Evolutionary conservation across 2,797 vertebrate genomes (phyloP), one percentile per base, ranked within the genome.

Genomic region (Cyprinella venusta): DNA sequence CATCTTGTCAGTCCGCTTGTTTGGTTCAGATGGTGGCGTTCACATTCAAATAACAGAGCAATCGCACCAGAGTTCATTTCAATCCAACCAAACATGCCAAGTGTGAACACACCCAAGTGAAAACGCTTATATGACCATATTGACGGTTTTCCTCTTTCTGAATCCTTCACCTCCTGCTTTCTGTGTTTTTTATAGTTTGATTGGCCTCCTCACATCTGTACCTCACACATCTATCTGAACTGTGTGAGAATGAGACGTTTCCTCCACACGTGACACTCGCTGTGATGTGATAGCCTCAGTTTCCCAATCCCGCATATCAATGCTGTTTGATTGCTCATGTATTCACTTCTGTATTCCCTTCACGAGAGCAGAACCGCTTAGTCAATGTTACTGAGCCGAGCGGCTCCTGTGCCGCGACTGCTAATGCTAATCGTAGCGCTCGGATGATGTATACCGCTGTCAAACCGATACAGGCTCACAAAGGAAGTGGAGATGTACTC

Each of bases 381-480:
- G 80, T 82, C 75, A 52, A 80, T 85, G 48, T 82, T 68, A 38
- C 45, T 36, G 72, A 68, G 82, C 72, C 68, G 56, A 38, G 80
- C 76, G 16, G 40, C 63, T 68, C 45, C 50, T 79, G 63, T 42
- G 33, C 33, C 67, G 21, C 30, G 42, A 79, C 40, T 70, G 63
- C 38, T 67, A 77, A 83, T 76, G 63, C 82, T 84, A 86, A 84
- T 81, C 78, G 61, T 69, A 87, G 85, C 13, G 48, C 80, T 61
- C 19, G 69, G 80, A 80, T 83, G 78, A 83, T 82, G 64, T 85
- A 84, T 86, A 75, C 21, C 7, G 67, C 81, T 81, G 87, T 88
- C 88, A 71, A 19, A 61, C 38, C 50, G 48, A 13, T 36, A 78
- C 79, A 21, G 50, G 48, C 70, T 82, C 68, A 76, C 76, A 79